A percentile compares a stretch with the other conserved stretches of the same genome.
These are phyloP conservation scores for Ephydatia muelleri DNA, from an alignment of 37 sponge, comb jelly and placozoan species.

Conservation along the genomic window DNA sequence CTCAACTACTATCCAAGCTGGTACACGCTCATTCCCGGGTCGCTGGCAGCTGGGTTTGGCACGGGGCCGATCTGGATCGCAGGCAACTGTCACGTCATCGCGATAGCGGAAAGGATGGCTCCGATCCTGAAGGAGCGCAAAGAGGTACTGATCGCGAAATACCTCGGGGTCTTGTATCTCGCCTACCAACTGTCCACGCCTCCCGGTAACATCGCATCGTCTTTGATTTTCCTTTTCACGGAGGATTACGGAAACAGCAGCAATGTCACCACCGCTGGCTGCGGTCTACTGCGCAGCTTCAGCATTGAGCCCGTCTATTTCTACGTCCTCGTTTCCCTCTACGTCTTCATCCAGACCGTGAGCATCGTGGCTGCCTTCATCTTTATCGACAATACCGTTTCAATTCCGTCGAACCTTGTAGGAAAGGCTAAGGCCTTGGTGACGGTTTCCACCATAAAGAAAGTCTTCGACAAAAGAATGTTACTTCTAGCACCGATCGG, in stretches of 20 bases:
- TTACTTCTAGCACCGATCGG: constrained; percentile 26
- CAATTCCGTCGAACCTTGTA: neutral
- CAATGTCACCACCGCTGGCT: neutral
- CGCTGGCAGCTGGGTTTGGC: constrained; percentile 22
- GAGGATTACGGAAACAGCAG: neutral
- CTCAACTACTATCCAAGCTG: constrained; percentile 46
- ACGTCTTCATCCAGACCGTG: constrained; percentile 18
- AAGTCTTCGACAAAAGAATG: constrained; percentile 16
- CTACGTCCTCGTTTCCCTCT: constrained; percentile 44
- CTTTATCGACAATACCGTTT: constrained; percentile 6
- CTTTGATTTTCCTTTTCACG: neutral
- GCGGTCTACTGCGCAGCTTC: neutral
- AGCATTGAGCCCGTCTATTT: neutral
- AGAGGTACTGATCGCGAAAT: neutral
- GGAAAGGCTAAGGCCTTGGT: neutral
- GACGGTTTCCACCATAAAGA: neutral
- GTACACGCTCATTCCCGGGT: constrained; percentile 56
- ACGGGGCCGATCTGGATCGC: constrained; percentile 30
- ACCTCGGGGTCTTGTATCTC: neutral
- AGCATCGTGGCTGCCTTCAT: constrained; percentile 13
- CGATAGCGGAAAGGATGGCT: constrained; percentile 5
- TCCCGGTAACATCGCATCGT: constrained; percentile 14
- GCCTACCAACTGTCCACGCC: neutral
- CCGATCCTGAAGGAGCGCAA: neutral
- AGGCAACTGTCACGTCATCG: constrained; percentile 9